Evolutionary conservation across 2,888 invertebrate genomes (phyloP), one percentile per base, ranked within the genome.

Genomic region (Nymphalis c-album): DNA sequence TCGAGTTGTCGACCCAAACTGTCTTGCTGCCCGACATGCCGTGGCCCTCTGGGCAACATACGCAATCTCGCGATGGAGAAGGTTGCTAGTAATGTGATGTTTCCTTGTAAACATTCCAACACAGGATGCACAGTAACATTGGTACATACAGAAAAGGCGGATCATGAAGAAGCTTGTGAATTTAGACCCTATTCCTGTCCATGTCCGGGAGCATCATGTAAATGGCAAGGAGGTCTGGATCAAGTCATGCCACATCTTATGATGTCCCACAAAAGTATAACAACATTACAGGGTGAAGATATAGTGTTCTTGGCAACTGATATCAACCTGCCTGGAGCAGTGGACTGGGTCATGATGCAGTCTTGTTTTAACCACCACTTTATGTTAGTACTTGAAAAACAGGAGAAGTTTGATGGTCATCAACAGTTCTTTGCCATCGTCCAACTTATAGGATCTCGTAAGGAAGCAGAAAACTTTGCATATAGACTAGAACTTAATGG

Each of bases 341-440:
- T 99, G 13, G 99, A 99, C 88, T 99, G 99, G 99, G 98, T 98
- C 5, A 99, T 99, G 99, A 99, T 99, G 99, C 99, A 99, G 91
- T 98, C 98, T 40, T 99, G 99, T 89, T 99, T 99, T 87, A 98
- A 98, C 67, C 98, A 98, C 85, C 98, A 99, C 88, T 99, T 99
- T 84, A 99, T 99, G 99, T 94, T 99, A 75, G 99, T 99, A 47
- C 94, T 99, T 62, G 99, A 99, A 86, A 99, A 99, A 85, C 98
- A 98, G 90, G 98, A 98, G 82, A 99, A 99, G 85, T 98, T 96
- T 86, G 98, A 99, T 92, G 98, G 98, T 1, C 97, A 97, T 83
- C 98, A 98, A 80, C 98, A 98, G 84, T 98, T 98, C 87, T 98
- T 98, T 93, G 99, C 99, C 26, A 99, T 99, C 81, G 99, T 99